Conservation (phyloP, 2,888 invertebrate species). For the Pristionchus exspectatus region DNA sequence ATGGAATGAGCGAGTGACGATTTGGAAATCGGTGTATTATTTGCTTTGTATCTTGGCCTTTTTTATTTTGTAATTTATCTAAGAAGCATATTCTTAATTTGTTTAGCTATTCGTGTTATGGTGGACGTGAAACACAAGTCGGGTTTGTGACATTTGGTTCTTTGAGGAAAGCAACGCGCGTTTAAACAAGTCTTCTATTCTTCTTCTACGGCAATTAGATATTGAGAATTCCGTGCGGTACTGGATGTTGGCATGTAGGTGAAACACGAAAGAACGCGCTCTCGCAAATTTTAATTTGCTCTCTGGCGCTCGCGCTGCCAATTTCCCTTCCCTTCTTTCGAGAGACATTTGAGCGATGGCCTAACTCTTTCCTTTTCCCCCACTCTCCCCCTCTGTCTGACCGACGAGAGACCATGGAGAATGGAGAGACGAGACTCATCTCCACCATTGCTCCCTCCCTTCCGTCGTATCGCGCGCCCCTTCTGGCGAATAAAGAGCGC, state of each 20-base stretch:
- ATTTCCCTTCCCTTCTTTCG: background rate
- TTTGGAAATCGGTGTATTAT: too few relatives aligned
- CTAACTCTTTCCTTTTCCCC: too few relatives aligned
- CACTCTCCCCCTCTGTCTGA: too few relatives aligned
- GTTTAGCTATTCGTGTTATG: too few relatives aligned
- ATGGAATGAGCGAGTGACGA: background rate
- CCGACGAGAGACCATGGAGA: background rate
- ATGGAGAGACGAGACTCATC: background rate
- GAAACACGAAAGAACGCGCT: background rate
- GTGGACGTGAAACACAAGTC: too few relatives aligned
- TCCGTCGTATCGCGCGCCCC: background rate
- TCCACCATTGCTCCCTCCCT: background rate
- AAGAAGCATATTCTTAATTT: too few relatives aligned
- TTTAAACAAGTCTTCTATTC: too few relatives aligned
- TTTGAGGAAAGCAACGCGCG: too few relatives aligned
- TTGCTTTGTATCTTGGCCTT: too few relatives aligned
- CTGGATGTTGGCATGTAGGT: background rate
- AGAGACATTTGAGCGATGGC: background rate
- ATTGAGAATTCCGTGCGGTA: background rate
- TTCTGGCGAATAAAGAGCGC: background rate
- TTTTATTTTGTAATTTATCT: too few relatives aligned
- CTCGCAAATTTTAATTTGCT: background rate
- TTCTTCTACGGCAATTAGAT: too few relatives aligned
- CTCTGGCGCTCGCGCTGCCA: conserved; percentile 10
- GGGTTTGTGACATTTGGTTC: too few relatives aligned